Evolutionary conservation across 92 coral and sea anemone species (phyloP).

Genomic region (Palythoa grandis): DNA sequence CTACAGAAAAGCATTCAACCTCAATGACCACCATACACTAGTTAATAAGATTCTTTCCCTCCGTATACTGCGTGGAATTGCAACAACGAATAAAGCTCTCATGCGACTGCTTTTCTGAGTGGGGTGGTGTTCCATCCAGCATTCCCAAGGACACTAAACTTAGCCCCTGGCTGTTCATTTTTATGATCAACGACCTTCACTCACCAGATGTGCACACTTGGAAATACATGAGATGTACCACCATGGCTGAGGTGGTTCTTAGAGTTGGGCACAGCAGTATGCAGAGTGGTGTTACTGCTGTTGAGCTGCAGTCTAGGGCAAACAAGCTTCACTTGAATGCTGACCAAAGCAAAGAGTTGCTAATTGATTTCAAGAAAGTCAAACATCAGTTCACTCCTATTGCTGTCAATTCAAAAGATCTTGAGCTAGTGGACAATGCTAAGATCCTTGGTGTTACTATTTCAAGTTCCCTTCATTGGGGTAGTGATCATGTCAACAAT

Average conservation of each 20-base stretch:
- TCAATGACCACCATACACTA: not conserved
- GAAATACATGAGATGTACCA: not conserved
- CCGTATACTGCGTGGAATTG: not conserved
- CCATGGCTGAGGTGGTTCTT: not conserved
- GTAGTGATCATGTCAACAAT: slow-evolving; percentile 21
- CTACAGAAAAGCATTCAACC: not conserved
- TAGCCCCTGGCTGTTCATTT: not conserved
- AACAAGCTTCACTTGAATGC: too few relatives aligned
- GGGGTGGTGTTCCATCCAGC: not conserved
- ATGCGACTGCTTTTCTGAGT: not conserved
- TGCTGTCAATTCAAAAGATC: not conserved
- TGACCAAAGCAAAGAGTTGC: too few relatives aligned
- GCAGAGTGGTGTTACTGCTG: too few relatives aligned
- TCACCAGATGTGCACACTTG: not conserved
- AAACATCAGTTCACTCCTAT: not conserved
- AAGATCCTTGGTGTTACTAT: slow-evolving; percentile 45
- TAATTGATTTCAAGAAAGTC: not conserved
- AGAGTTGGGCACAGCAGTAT: too few relatives aligned
- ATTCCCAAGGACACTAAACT: not conserved
- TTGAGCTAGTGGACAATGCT: slow-evolving; percentile 8
- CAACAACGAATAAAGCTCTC: not conserved
- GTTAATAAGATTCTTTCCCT: slow-evolving; percentile 14
- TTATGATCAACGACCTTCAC: not conserved
- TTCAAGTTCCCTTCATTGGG: slow-evolving; percentile 45
- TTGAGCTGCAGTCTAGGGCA: too few relatives aligned